phyloP scores from a whole-genome alignment of 2,113 vertebrate genomes.

The human region DNA sequence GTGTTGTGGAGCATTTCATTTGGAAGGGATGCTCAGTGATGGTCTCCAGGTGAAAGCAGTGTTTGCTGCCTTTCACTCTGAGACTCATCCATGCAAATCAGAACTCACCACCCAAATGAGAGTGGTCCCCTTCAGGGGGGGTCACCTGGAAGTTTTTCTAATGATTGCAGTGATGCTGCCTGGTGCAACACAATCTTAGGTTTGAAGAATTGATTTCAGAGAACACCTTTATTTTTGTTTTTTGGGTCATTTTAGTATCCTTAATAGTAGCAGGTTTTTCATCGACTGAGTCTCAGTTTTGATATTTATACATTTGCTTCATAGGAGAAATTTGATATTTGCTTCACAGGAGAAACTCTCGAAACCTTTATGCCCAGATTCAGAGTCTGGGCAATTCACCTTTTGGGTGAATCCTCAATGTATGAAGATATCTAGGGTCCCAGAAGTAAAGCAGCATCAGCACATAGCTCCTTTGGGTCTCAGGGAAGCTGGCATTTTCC shows the following conservation, averaged over 20 bases:
- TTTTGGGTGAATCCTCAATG: background rate
- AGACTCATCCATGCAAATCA: background rate
- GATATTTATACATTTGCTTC: background rate
- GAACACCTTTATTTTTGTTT: background rate
- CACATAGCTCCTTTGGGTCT: background rate
- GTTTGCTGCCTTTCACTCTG: background rate
- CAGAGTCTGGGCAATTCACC: background rate
- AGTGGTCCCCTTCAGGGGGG: background rate
- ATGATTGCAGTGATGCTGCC: background rate
- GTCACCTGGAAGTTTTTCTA: background rate
- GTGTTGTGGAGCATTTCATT: background rate
- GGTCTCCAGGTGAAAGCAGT: background rate
- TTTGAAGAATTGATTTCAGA: background rate
- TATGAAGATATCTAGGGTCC: background rate
- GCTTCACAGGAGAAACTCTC: background rate
- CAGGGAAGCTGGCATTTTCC: background rate
- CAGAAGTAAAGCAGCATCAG: background rate
- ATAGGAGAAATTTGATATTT: background rate
- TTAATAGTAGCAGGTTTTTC: background rate
- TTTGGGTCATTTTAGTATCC: background rate
- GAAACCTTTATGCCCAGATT: background rate
- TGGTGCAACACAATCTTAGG: background rate
- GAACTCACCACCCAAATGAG: background rate
- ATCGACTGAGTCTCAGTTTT: background rate
- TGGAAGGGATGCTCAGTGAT: background rate